Evolutionary conservation across 2,888 invertebrate species (phyloP).

Genomic region (Glaucopsyche alexis): DNA sequence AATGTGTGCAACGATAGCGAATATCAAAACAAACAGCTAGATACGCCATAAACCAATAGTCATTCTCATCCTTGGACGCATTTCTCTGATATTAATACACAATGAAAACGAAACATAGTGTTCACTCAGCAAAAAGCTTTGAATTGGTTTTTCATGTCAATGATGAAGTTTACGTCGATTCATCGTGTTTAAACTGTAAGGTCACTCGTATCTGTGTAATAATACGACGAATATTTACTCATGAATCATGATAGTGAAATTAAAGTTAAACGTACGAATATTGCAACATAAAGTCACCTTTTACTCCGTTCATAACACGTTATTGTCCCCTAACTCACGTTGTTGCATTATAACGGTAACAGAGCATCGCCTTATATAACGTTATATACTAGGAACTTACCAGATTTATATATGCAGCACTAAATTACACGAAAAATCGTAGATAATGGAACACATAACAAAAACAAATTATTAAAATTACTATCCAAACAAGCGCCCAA

Average conservation of each 20-base stretch:
- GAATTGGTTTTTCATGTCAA: not conserved
- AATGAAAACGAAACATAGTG: not conserved
- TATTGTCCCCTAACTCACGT: conserved; percentile 54
- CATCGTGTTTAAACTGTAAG: conserved; percentile 35
- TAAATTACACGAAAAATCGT: conserved; percentile 49
- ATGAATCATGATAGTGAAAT: not conserved
- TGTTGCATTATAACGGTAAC: conserved; percentile 42
- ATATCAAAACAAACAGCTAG: not conserved
- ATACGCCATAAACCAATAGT: not conserved
- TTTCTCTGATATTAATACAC: not conserved
- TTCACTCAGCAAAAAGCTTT: not conserved
- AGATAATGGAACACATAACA: conserved; percentile 58
- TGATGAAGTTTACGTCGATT: conserved; percentile 33
- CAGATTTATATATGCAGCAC: conserved; percentile 50
- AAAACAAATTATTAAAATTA: conserved; percentile 66
- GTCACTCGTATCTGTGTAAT: conserved; percentile 36
- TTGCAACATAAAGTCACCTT: not conserved
- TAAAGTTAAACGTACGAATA: not conserved
- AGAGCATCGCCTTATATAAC: conserved; percentile 12
- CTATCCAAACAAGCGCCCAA: conserved; percentile 72
- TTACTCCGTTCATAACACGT: not conserved
- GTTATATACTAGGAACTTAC: conserved; percentile 45
- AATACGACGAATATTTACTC: conserved; percentile 14
- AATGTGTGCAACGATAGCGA: not conserved
- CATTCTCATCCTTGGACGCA: not conserved